Conservation (phyloP, 2,113 vertebrate species). For the Ancistrus triradiatus region DNA sequence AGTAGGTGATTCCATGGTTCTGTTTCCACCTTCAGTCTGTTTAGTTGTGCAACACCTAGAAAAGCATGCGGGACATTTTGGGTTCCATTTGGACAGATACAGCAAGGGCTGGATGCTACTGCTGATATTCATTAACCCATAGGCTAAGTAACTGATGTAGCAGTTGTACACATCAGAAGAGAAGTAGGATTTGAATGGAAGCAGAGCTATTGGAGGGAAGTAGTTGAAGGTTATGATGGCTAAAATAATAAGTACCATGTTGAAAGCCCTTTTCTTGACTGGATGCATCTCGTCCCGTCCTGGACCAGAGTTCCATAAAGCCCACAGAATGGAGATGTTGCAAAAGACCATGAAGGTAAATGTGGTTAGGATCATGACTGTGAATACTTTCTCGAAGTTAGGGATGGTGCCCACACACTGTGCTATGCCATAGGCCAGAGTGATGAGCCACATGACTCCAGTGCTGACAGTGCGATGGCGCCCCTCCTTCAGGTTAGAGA, state of each 20-base stretch:
- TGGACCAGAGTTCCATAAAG: constrained; percentile 51
- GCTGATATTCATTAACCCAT: constrained; percentile 71
- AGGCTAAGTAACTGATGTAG: constrained; percentile 62
- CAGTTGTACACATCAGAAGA: constrained; percentile 52
- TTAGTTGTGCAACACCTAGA: constrained; percentile 28
- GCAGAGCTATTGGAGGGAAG: constrained; percentile 66
- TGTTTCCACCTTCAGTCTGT: background rate
- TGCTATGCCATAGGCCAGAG: constrained; percentile 52
- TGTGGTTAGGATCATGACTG: constrained; percentile 56
- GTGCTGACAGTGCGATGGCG: constrained; percentile 50
- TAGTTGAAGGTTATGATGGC: constrained; percentile 72
- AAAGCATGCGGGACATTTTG: constrained; percentile 27
- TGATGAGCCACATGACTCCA: constrained; percentile 58
- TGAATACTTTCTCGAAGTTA: constrained; percentile 63
- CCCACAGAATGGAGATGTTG: constrained; percentile 64
- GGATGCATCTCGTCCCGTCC: constrained; percentile 66
- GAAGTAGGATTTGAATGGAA: constrained; percentile 67
- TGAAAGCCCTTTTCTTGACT: constrained; percentile 72
- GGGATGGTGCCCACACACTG: constrained; percentile 56
- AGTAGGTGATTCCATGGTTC: background rate
- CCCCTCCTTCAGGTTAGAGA: constrained; percentile 63
- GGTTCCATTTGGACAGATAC: constrained; percentile 64
- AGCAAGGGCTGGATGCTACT: constrained; percentile 71
- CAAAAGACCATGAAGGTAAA: constrained; percentile 72
- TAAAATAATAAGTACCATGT: constrained; percentile 68